A percentile compares a stretch with the other conserved stretches of the same genome.
These are phyloP conservation scores for Pedionomus torquatus DNA, from an alignment of 2,113 vertebrate species.

Conservation along the genomic window DNA sequence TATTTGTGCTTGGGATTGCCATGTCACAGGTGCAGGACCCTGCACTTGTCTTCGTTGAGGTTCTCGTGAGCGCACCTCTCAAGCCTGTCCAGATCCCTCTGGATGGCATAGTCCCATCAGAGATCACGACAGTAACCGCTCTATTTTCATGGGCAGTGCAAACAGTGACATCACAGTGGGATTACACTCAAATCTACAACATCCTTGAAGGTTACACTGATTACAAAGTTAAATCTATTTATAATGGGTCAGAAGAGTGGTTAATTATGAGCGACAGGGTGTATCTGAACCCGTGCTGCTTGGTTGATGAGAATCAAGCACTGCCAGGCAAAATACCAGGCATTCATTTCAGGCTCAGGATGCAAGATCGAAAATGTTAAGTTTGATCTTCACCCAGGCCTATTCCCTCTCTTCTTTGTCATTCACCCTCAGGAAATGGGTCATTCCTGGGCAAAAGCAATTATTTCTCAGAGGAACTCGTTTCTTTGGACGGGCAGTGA, in stretches of 20 bases:
- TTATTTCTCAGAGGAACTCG: neutral
- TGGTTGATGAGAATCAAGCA: neutral
- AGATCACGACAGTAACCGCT: neutral
- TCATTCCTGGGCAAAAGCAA: slow-evolving; percentile 9
- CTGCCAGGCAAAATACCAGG: neutral
- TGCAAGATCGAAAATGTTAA: neutral
- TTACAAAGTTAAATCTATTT: neutral
- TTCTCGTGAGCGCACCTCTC: too few species aligned
- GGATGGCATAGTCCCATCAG: neutral
- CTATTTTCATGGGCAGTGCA: neutral
- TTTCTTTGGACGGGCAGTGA: neutral
- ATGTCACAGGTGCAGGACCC: too few species aligned
- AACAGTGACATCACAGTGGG: neutral
- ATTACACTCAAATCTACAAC: neutral
- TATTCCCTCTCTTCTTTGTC: neutral
- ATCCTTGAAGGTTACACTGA: neutral
- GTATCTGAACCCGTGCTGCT: neutral
- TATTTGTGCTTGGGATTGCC: too few species aligned
- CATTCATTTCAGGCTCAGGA: neutral
- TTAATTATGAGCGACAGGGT: neutral
- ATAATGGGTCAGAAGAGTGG: neutral
- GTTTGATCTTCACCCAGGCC: neutral
- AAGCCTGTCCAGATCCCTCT: too few species aligned
- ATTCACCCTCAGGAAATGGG: slow-evolving; percentile 7
- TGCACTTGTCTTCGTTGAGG: too few species aligned